A percentile compares a stretch with the other conserved stretches of the same genome.
Evolutionary conservation across 2,888 invertebrate genomes (phyloP).

Genomic region (Cataglyphis rosenhaueri): DNA sequence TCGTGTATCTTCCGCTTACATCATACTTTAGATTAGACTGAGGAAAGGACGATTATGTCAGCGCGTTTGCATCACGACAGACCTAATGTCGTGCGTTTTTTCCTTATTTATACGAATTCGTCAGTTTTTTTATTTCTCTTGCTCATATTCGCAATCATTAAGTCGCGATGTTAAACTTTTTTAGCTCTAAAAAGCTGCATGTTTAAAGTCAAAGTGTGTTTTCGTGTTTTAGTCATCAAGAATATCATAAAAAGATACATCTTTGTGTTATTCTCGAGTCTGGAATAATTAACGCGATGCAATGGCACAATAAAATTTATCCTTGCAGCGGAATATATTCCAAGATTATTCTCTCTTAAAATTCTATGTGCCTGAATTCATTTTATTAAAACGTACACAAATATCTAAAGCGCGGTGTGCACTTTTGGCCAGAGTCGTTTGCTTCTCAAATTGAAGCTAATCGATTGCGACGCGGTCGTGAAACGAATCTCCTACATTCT

Average conservation of each 20-base stretch:
- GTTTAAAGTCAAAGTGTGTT: background rate
- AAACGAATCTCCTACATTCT: slow-evolving; percentile 2
- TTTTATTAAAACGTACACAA: background rate
- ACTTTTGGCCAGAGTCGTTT: background rate
- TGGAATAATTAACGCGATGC: background rate
- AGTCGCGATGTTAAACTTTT: background rate
- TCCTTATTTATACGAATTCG: background rate
- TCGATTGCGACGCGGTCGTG: background rate
- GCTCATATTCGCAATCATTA: background rate
- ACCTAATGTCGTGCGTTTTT: background rate
- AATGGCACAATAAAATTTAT: background rate
- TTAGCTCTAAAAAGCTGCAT: background rate
- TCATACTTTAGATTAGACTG: slow-evolving; percentile 32
- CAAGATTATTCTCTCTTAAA: background rate
- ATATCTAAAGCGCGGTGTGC: background rate
- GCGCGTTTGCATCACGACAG: slow-evolving; percentile 3
- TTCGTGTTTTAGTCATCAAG: background rate
- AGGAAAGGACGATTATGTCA: slow-evolving; percentile 54
- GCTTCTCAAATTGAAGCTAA: slow-evolving; percentile 4
- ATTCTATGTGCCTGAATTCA: background rate
- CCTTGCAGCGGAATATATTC: background rate
- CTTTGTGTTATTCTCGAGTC: background rate
- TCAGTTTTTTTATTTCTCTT: background rate
- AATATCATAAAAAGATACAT: background rate
- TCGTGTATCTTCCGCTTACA: slow-evolving; percentile 39